These are phyloP conservation scores for Podarcis siculus DNA, from an alignment of 2,797 vertebrate genomes.

Conservation along the genomic window DNA sequence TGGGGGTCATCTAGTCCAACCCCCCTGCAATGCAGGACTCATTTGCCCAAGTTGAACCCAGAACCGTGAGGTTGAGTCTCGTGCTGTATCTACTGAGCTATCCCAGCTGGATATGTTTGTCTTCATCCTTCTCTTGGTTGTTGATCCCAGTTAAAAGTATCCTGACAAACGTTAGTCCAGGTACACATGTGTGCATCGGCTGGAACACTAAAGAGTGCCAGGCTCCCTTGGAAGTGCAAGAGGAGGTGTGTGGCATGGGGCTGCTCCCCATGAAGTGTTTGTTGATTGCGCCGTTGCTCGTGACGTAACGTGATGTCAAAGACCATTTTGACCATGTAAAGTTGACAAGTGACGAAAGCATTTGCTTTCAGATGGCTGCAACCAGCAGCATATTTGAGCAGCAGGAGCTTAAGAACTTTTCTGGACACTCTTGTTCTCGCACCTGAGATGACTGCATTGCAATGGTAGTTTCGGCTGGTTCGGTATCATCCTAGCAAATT, in stretches of 20 bases:
- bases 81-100: too few relatives aligned
- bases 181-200: background rate
- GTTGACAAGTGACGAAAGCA: background rate
- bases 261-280: background rate
- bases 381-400: background rate
- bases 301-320: background rate
- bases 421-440: background rate
- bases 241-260: background rate
- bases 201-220: background rate
- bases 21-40: too few relatives aligned
- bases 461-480: background rate
- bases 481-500: too few relatives aligned
- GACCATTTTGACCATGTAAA: background rate
- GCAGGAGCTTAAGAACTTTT: background rate
- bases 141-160: background rate
- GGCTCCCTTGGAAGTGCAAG: background rate
- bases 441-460: background rate
- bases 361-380: background rate
- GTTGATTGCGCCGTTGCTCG: background rate
- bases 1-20: too few relatives aligned
- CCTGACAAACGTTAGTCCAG: background rate
- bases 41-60: too few relatives aligned
- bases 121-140: background rate
- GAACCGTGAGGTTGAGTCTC: too few relatives aligned
- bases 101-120: background rate